phyloP scores from a whole-genome alignment of 1,140 invertebrate genomes.

The Lepidurus couesii region DNA sequence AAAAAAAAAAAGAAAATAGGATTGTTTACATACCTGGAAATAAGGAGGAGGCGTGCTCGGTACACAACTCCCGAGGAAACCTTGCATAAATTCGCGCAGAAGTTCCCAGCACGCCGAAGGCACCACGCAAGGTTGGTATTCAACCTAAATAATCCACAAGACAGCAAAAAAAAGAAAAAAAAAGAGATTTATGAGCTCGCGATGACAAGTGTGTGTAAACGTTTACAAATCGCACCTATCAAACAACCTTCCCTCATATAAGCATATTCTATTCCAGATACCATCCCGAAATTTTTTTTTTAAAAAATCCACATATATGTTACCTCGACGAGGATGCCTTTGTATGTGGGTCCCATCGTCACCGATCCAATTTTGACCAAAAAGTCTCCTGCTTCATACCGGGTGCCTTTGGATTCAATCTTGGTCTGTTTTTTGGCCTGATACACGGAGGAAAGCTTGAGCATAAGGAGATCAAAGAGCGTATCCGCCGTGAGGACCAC shows the following conservation, averaged over 20 bases:
- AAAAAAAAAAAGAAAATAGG: not conserved
- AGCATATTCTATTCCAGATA: not conserved
- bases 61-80: slow-evolving; percentile 73
- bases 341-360: slow-evolving; percentile 85
- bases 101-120: slow-evolving; percentile 84
- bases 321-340: slow-evolving; percentile 89
- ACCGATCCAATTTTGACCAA: slow-evolving; percentile 89
- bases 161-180: slow-evolving; percentile 29
- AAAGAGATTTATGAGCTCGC: not conserved
- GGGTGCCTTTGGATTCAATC: slow-evolving; percentile 84
- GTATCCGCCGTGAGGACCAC: slow-evolving; percentile 82
- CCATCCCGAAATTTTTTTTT: not conserved
- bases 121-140: slow-evolving; percentile 85
- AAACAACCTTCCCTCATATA: slow-evolving; percentile 1
- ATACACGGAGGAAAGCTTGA: slow-evolving; percentile 80
- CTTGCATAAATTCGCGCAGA: slow-evolving; percentile 85
- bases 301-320: slow-evolving; percentile 28
- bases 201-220: not conserved
- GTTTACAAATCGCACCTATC: not conserved
- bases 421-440: slow-evolving; percentile 76
- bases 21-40: slow-evolving; percentile 48
- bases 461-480: slow-evolving; percentile 83
- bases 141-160: slow-evolving; percentile 56
- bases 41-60: slow-evolving; percentile 57
- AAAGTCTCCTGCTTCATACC: slow-evolving; percentile 90